Percentiles rank a stretch among this genome's conserved stretches.
These are phyloP conservation scores for Thermophis baileyi DNA, from an alignment of 2,113 vertebrate genomes.

Conservation along the genomic window DNA sequence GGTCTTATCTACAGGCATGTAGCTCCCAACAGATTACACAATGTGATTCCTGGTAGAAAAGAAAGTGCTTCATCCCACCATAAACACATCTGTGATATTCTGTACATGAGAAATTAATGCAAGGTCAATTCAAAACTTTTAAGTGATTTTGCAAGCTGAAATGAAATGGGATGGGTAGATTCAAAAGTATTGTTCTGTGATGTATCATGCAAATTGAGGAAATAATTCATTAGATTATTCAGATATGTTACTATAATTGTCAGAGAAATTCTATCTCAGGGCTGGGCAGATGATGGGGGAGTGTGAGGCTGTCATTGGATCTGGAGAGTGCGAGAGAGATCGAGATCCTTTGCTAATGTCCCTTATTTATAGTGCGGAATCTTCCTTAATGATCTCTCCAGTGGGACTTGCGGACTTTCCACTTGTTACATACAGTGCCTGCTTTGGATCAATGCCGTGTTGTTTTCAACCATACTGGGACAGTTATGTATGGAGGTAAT, in stretches of 20 bases:
- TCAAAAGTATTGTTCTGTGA: background rate
- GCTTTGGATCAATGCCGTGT: constrained; percentile 98
- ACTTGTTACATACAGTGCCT: constrained; percentile 94
- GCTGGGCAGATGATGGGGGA: background rate
- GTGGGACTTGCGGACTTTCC: constrained; percentile 98
- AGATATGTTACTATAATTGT: background rate
- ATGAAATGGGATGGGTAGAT: background rate
- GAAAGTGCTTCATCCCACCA: background rate
- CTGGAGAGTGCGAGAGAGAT: background rate
- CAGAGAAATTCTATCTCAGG: background rate
- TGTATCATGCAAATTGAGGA: background rate
- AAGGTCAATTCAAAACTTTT: background rate
- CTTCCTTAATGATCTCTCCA: constrained; percentile 74
- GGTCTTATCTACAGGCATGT: background rate
- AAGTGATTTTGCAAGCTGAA: background rate
- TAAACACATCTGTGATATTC: background rate
- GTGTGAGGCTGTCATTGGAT: background rate
- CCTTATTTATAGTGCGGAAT: constrained; percentile 7
- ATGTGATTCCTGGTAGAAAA: background rate
- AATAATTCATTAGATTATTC: background rate
- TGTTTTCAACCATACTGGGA: constrained; percentile 98
- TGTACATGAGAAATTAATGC: background rate
- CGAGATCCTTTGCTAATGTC: background rate
- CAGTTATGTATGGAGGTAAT: constrained; percentile 97
- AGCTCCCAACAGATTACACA: background rate